These are phyloP conservation scores for Oenanthe oenanthe DNA, from an alignment of 2,113 vertebrate species.

Conservation along the genomic window DNA sequence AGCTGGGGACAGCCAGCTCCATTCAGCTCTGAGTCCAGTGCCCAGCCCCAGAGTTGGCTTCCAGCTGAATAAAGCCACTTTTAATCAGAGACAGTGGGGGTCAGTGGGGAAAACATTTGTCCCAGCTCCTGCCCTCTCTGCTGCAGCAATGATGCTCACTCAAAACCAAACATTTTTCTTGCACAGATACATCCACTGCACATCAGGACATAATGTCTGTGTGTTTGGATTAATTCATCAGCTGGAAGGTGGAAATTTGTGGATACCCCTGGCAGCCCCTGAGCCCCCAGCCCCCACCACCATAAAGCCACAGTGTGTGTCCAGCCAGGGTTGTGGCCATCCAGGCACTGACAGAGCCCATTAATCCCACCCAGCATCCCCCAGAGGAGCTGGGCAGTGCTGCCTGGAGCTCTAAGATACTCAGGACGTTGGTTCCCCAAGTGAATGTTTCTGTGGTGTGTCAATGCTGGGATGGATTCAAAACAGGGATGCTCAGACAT, in stretches of 20 bases:
- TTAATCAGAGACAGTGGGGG: background rate
- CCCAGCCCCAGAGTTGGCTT: accelerated
- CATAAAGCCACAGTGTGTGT: accelerated
- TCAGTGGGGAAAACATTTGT: background rate
- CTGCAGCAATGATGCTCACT: background rate
- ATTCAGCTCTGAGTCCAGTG: background rate
- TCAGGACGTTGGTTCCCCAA: background rate
- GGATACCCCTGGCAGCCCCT: accelerated
- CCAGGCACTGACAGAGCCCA: background rate
- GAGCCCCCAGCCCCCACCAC: background rate
- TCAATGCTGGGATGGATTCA: background rate
- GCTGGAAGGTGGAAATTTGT: background rate
- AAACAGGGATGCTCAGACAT: background rate
- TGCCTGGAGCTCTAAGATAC: background rate
- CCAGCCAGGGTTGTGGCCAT: background rate
- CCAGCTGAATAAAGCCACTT: background rate
- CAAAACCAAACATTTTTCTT: background rate
- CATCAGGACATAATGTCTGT: background rate
- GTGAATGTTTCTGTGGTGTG: background rate
- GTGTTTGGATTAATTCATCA: background rate
- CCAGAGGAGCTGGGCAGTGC: background rate
- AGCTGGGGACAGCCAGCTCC: background rate
- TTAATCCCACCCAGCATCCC: background rate
- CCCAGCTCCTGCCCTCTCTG: background rate
- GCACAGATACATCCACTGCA: background rate